Evolutionary conservation across 1,140 invertebrate genomes (phyloP).

Genomic region (Papilio aristodemus): DNA sequence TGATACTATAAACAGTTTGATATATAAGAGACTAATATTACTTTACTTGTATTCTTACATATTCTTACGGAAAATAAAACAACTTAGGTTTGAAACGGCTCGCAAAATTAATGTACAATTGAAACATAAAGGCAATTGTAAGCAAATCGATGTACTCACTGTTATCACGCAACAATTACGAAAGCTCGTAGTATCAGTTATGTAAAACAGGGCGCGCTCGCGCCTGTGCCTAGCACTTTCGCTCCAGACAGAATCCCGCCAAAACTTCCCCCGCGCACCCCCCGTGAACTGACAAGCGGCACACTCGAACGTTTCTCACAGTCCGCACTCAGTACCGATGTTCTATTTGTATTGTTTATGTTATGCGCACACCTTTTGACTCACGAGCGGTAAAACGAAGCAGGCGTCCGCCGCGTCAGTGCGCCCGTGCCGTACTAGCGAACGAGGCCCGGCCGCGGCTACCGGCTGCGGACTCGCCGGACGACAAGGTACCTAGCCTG

Average conservation of each 20-base stretch:
- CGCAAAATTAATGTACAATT: conserved; percentile 35
- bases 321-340: conserved; percentile 52
- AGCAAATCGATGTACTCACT: conserved; percentile 68
- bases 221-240: conserved; percentile 48
- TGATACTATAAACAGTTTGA: no score
- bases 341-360: conserved; percentile 55
- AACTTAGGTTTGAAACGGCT: conserved; percentile 15
- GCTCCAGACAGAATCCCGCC: conserved; percentile 54
- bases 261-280: conserved; percentile 55
- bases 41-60: no score
- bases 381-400: conserved; percentile 33
- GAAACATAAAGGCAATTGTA: conserved; percentile 41
- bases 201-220: conserved; percentile 54
- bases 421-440: conserved; percentile 66
- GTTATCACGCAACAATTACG: conserved; percentile 72
- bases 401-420: conserved; percentile 62
- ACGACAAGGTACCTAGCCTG: conserved; percentile 37
- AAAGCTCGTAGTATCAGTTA: conserved; percentile 64
- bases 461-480: conserved; percentile 55
- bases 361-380: conserved; percentile 54
- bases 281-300: conserved; percentile 17
- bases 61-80: background rate
- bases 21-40: no score
- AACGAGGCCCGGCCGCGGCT: conserved; percentile 48
- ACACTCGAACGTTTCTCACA: conserved; percentile 48